These are phyloP conservation scores for Lacerta agilis DNA, from an alignment of 2,797 vertebrate species.

Conservation along the genomic window DNA sequence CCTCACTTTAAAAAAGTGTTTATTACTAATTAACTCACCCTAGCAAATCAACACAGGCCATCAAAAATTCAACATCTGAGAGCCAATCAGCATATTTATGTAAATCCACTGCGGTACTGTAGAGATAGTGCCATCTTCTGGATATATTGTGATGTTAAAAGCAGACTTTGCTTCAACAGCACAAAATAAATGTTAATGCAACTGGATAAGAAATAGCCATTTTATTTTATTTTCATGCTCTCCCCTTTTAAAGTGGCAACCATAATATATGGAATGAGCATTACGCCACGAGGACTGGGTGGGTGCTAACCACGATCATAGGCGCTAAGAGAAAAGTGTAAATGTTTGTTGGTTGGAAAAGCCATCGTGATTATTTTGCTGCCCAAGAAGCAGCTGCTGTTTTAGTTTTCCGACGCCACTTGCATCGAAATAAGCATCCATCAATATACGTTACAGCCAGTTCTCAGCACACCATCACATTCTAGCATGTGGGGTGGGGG, in stretches of 20 bases:
- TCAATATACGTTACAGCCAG: neutral
- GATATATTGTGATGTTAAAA: constrained; percentile 6
- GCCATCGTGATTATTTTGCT: neutral
- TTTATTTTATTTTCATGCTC: neutral
- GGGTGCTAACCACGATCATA: too few relatives aligned
- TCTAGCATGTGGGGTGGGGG: neutral
- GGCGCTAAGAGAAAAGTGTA: neutral
- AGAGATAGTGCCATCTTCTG: constrained; percentile 75
- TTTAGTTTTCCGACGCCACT: neutral
- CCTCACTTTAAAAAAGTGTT: neutral
- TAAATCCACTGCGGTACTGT: neutral
- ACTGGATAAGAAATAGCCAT: neutral
- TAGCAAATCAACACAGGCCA: neutral
- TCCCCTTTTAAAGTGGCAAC: neutral
- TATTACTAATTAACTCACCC: neutral
- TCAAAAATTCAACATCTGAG: neutral
- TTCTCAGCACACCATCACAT: neutral
- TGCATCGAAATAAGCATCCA: neutral
- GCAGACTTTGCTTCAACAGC: neutral
- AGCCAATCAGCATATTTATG: neutral
- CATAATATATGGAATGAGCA: neutral
- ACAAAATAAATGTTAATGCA: neutral
- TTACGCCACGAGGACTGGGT: neutral
- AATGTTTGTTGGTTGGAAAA: neutral
- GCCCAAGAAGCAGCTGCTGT: neutral